A percentile compares a stretch with the other conserved stretches of the same genome.
Evolutionary conservation across 2,797 vertebrate species (phyloP).

Genomic region (Psittacula echo): DNA sequence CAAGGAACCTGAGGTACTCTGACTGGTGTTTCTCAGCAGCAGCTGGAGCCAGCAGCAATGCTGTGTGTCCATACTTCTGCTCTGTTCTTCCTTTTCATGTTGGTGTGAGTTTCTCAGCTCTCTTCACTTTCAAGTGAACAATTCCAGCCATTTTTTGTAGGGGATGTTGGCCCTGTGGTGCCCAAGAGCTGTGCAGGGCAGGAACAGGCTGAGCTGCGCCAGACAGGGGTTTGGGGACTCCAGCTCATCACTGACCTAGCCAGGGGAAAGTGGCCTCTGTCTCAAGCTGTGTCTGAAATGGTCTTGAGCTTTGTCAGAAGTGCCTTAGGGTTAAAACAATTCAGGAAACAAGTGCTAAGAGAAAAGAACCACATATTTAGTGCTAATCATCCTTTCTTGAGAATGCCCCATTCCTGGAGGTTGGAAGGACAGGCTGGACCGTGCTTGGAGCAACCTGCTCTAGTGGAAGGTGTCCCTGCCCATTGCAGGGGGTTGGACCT

Average conservation of each 20-base stretch:
- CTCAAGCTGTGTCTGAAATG: neutral
- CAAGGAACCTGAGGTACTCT: neutral
- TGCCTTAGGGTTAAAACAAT: neutral
- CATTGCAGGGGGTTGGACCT: neutral
- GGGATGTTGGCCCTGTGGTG: neutral
- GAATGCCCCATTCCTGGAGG: neutral
- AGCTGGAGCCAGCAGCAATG: neutral
- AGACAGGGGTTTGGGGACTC: fast-evolving
- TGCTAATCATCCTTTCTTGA: neutral
- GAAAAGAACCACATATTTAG: neutral
- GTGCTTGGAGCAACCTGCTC: neutral
- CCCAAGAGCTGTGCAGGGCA: neutral
- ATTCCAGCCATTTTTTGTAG: neutral
- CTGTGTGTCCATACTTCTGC: fast-evolving
- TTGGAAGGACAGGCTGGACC: neutral
- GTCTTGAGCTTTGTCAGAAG: neutral
- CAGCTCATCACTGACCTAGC: neutral
- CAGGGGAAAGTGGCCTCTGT: neutral
- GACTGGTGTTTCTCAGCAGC: neutral
- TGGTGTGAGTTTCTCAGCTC: neutral
- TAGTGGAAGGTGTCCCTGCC: neutral
- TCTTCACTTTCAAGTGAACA: neutral
- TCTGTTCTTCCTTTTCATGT: neutral
- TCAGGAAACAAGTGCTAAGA: neutral
- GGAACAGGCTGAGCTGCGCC: fast-evolving